Conservation (phyloP, 2,113 vertebrate species). For the Petrocephalus microphthalmus region DNA sequence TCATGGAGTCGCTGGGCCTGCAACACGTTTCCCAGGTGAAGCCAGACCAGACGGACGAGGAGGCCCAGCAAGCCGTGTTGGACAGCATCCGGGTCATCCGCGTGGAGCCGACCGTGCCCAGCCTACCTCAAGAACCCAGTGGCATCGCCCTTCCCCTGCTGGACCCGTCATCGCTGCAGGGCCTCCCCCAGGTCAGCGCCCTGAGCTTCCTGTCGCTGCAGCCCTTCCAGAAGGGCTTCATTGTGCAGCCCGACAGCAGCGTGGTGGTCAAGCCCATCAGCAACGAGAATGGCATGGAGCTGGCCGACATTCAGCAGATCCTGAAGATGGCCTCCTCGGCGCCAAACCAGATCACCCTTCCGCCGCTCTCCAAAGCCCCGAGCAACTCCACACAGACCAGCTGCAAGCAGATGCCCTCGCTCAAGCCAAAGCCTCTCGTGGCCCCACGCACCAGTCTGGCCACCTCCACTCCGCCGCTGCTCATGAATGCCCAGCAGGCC, state of each 20-base stretch:
- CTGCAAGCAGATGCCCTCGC: slow-evolving; percentile 78
- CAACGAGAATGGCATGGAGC: slow-evolving; percentile 69
- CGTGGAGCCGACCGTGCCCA: slow-evolving; percentile 74
- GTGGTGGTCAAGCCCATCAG: slow-evolving; percentile 72
- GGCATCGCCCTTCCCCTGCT: slow-evolving; percentile 73
- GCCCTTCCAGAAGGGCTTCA: slow-evolving; percentile 84
- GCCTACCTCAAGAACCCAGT: slow-evolving; percentile 80
- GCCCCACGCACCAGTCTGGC: slow-evolving; percentile 78
- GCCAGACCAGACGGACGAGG: slow-evolving; percentile 62
- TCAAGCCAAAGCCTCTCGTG: slow-evolving; percentile 90
- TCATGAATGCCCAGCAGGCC: slow-evolving; percentile 84
- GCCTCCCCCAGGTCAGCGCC: slow-evolving; percentile 72
- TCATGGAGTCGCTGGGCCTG: slow-evolving; percentile 80
- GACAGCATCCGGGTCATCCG: slow-evolving; percentile 80
- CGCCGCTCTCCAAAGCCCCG: slow-evolving; percentile 76
- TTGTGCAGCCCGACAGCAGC: slow-evolving; percentile 80
- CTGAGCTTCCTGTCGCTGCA: slow-evolving; percentile 80
- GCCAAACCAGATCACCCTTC: slow-evolving; percentile 79
- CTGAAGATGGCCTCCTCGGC: slow-evolving; percentile 82
- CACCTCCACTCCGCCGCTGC: slow-evolving; percentile 77
- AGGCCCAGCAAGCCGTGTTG: slow-evolving; percentile 59
- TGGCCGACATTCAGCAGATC: slow-evolving; percentile 95
- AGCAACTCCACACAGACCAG: slow-evolving; percentile 64
- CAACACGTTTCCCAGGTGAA: slow-evolving; percentile 73
- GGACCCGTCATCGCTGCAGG: slow-evolving; percentile 71